Base-by-base conservation (phyloP, 2,888 invertebrate genomes). In the Neoitamus cyanurus region DNA sequence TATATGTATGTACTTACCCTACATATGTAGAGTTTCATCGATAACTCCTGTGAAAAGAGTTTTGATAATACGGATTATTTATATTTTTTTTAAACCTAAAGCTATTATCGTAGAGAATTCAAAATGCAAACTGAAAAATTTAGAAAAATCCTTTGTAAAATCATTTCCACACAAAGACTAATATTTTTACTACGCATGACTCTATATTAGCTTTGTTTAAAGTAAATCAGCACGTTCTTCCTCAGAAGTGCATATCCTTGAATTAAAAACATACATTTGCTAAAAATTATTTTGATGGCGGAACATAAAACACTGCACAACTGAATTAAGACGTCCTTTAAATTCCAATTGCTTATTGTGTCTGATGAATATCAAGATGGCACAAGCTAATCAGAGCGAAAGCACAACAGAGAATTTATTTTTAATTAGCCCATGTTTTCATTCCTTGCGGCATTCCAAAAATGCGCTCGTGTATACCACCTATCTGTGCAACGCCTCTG, bases 401-500 rank as follows among this genome's bases (percentile, higher is more conserved):
- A 58, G 58, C 58, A 58, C 2, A 58, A 58, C 58, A 58, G 58
- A 58, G 58, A 25, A 20, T 58, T 58, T 58, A 58, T 58, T 58
- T 58, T 58, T 58, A 58, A 58, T 58, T 58, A 58, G 15, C 15
- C 36, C 9, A 73, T 73, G 36, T 73, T 73, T 73, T 73, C 73
- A n/a, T 36, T 73, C 73, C 31, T 73, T 34, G 34, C 20, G 73
- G 73, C 34, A 73, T 73, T 73, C 34, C 37, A 73, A 73, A 73
- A 36, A 73, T 73, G 31, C 36, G 73, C 73, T 37, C 73, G 73
- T 73, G 73, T 73, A 73, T 73, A 73, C 73, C 73, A 73, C 73
- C 70, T 20, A 36, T 73, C 31, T 37, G 73, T 36, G 73, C 73
- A 34, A 73, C 73, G 73, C 36, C 73, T n/a, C 73, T 6, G 15